Percentiles rank a stretch among this genome's conserved stretches.
These are phyloP conservation scores for Euspilapteryx auroguttella DNA, from an alignment of 2,888 invertebrate genomes.

Conservation along the genomic window DNA sequence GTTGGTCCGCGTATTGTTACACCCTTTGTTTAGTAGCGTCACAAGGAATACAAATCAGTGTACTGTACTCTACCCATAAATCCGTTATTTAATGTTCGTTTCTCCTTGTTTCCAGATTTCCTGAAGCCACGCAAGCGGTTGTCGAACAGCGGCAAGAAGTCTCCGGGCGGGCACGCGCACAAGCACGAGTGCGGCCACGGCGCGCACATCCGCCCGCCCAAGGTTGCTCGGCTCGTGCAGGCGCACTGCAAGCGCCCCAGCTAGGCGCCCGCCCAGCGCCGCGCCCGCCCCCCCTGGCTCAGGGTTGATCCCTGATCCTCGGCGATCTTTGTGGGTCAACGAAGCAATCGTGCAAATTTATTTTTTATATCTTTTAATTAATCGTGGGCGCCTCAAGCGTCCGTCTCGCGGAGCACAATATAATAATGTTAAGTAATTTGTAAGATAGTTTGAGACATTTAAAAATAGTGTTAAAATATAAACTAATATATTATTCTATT, in stretches of 20 bases:
- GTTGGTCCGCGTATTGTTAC: constrained; percentile 11
- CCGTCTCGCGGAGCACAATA: constrained; percentile 23
- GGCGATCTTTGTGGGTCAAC: constrained; percentile 12
- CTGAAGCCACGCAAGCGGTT: constrained; percentile 67
- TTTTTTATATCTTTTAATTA: constrained; percentile 41
- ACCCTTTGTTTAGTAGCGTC: constrained; percentile 16
- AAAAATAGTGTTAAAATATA: constrained; percentile 28
- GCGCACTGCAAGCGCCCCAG: constrained; percentile 44
- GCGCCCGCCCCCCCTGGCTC: constrained; percentile 10
- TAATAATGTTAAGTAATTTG: constrained; percentile 54
- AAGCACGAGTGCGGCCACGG: constrained; percentile 48
- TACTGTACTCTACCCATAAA: not conserved
- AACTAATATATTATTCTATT: constrained; percentile 31
- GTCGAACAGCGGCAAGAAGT: constrained; percentile 49
- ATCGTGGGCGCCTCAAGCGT: constrained; percentile 27
- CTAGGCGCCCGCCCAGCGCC: constrained; percentile 20
- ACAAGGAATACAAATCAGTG: constrained; percentile 12
- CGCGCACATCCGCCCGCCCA: constrained; percentile 48
- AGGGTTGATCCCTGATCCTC: constrained; percentile 17
- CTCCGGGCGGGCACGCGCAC: constrained; percentile 33
- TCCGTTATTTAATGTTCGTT: constrained; percentile 1
- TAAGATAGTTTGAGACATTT: constrained; percentile 46
- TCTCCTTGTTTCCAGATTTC: constrained; percentile 60
- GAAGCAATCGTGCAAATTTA: constrained; percentile 37
- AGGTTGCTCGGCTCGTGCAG: constrained; percentile 42